Conservation (phyloP, 2,113 vertebrate genomes). For the Pangasianodon hypophthalmus region DNA sequence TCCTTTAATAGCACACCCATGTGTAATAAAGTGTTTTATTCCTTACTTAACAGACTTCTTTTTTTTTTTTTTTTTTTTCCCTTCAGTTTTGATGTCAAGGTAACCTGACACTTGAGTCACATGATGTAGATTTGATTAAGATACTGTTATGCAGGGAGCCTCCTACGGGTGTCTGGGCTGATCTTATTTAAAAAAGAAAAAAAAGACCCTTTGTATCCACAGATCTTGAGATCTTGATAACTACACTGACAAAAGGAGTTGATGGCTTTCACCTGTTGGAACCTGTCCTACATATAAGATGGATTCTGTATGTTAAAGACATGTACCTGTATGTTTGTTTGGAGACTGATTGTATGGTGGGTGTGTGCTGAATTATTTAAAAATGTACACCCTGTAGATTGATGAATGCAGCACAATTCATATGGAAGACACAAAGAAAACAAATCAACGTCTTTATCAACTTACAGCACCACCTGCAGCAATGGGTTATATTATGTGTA, state of each 20-base stretch:
- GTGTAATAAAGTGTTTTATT: background rate
- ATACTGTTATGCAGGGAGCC: background rate
- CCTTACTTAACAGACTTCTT: background rate
- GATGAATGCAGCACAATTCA: too few species aligned
- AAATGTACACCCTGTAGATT: too few species aligned
- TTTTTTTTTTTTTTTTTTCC: too few species aligned
- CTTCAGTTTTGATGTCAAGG: too few species aligned
- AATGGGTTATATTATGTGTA: background rate
- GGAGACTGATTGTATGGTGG: background rate
- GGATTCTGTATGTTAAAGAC: background rate
- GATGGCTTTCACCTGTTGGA: background rate
- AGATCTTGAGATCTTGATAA: background rate
- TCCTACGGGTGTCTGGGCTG: background rate
- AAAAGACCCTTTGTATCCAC: background rate
- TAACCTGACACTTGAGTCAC: background rate
- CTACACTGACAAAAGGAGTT: background rate
- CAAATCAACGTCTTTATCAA: too few species aligned
- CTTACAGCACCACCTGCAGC: too few species aligned
- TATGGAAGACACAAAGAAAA: too few species aligned
- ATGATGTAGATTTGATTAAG: background rate
- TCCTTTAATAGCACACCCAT: background rate
- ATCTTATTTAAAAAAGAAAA: too few species aligned
- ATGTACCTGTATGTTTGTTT: background rate
- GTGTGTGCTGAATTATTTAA: background rate
- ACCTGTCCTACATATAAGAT: background rate